Conservation (phyloP, 2,113 vertebrate genomes). For the Ictalurus furcatus region DNA sequence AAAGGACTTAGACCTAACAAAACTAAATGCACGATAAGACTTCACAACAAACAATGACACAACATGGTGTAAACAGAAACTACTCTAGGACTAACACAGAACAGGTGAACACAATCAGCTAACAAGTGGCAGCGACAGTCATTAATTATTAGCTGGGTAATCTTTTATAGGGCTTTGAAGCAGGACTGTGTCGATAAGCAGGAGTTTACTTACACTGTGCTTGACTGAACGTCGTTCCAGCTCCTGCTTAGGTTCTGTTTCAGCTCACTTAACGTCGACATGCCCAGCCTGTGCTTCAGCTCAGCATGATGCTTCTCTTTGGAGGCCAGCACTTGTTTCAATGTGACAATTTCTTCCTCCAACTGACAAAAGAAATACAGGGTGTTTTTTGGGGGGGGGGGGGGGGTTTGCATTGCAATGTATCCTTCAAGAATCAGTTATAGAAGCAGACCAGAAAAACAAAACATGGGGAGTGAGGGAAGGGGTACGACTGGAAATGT, state of each 20-base stretch:
- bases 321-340: constrained; percentile 89
- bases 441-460: neutral
- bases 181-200: neutral
- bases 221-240: constrained; percentile 94
- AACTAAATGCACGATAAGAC: neutral
- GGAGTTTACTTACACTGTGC: constrained; percentile 82
- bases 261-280: constrained; percentile 85
- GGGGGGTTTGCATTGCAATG: neutral
- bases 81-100: neutral
- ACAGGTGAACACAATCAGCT: neutral
- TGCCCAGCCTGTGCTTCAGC: constrained; percentile 90
- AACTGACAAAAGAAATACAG: constrained; percentile 69
- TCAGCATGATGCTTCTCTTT: constrained; percentile 92
- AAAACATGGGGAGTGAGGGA: neutral
- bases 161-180: neutral
- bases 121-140: neutral
- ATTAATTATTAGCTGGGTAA: neutral
- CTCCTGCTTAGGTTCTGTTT: constrained; percentile 89
- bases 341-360: constrained; percentile 93
- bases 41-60: neutral
- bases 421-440: neutral
- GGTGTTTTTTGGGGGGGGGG: neutral
- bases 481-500: neutral
- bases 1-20: neutral
- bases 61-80: neutral